phyloP scores from a whole-genome alignment of 2,113 vertebrate species.

The Hippocampus abdominalis region DNA sequence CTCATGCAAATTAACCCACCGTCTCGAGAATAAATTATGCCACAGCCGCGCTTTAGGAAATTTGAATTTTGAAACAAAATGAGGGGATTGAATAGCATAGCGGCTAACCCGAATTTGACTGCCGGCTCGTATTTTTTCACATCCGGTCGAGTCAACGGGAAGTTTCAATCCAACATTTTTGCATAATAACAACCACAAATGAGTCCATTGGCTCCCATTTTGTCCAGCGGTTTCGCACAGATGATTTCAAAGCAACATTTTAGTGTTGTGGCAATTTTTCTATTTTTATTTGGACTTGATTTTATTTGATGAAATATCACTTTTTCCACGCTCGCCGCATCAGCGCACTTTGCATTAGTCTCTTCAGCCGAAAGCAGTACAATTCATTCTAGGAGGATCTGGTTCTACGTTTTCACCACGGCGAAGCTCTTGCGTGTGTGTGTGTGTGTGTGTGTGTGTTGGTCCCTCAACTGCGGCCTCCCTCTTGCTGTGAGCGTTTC shows the following conservation, averaged over 20 bases:
- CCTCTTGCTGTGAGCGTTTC: slow-evolving; percentile 59
- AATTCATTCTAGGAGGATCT: slow-evolving; percentile 51
- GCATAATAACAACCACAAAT: neutral
- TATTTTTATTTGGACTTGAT: slow-evolving; percentile 5
- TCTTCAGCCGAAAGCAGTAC: neutral
- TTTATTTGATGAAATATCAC: slow-evolving; percentile 18
- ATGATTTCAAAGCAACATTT: neutral
- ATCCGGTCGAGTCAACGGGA: neutral
- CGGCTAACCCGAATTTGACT: neutral
- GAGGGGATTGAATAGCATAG: no score
- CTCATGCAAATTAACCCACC: no score
- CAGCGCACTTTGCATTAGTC: no score
- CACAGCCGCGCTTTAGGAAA: no score
- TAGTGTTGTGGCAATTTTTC: no score
- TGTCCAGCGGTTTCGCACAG: no score
- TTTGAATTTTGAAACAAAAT: no score
- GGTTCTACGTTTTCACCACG: slow-evolving; percentile 33
- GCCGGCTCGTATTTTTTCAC: no score
- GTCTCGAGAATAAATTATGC: no score
- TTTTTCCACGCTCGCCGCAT: neutral
- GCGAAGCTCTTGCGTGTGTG: slow-evolving; percentile 11
- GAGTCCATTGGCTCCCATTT: neutral
- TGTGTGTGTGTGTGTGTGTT: slow-evolving; percentile 7
- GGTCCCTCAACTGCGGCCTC: neutral
- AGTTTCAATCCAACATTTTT: neutral